Percentiles rank a stretch among this genome's conserved stretches.
Evolutionary conservation across 2,113 vertebrate genomes (phyloP).

Genomic region (Rhabdornis inornatus): DNA sequence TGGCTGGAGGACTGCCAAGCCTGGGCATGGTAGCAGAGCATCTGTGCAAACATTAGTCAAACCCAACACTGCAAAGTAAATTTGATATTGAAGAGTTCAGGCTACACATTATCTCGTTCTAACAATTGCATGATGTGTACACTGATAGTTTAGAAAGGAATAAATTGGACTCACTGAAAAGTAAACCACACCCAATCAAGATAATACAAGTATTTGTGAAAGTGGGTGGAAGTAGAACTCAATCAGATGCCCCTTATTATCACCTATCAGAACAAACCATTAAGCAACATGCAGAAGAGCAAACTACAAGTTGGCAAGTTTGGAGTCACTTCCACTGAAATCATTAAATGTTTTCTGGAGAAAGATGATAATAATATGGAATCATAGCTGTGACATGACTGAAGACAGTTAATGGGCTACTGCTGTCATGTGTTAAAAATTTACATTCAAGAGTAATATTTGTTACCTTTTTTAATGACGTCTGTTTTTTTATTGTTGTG

Average conservation of each 20-base stretch:
- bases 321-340: background rate
- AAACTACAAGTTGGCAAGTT: background rate
- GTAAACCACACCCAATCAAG: background rate
- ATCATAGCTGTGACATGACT: background rate
- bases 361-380: background rate
- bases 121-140: background rate
- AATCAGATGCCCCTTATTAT: background rate
- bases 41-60: background rate
- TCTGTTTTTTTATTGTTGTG: background rate
- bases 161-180: background rate
- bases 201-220: background rate
- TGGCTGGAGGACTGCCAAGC: background rate
- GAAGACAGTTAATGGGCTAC: background rate
- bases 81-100: background rate
- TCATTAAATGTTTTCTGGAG: rapidly evolving
- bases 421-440: background rate
- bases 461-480: background rate
- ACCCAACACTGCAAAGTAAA: background rate
- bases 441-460: background rate
- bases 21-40: background rate
- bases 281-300: background rate
- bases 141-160: background rate
- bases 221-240: background rate
- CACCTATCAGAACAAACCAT: background rate
- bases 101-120: background rate